Percentiles rank a stretch among this genome's conserved stretches.
phyloP scores from a whole-genome alignment of 2,113 vertebrate genomes.

The Myotis brandtii region DNA sequence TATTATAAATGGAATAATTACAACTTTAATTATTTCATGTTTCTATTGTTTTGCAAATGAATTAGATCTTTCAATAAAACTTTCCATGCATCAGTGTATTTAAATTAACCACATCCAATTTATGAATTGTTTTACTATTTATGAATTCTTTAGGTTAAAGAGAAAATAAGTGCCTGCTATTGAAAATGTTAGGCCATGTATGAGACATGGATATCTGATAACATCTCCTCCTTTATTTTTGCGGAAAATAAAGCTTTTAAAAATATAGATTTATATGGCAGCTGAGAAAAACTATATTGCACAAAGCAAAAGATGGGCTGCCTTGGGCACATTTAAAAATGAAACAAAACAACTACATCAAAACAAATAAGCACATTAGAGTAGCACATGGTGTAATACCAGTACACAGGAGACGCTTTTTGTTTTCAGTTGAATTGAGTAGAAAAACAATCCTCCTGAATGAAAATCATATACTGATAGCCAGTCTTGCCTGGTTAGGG shows the following conservation, averaged over 20 bases:
- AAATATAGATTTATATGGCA: background rate
- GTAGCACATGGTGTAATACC: background rate
- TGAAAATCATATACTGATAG: background rate
- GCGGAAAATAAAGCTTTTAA: background rate
- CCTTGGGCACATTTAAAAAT: conserved; percentile 1
- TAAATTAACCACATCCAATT: conserved; percentile 13
- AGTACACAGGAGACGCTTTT: background rate
- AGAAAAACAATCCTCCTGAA: background rate
- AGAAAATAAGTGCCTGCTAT: conserved; percentile 17
- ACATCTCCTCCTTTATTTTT: conserved; percentile 21
- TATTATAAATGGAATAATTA: conserved; percentile 16
- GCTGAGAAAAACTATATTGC: background rate
- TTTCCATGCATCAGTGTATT: background rate
- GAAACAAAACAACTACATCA: background rate
- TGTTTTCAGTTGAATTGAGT: conserved; percentile 7
- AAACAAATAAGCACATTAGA: background rate
- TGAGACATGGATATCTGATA: background rate
- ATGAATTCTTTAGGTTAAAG: conserved; percentile 2
- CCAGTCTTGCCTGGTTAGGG: conserved; percentile 21
- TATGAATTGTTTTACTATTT: conserved; percentile 46
- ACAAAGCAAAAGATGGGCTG: background rate
- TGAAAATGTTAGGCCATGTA: background rate
- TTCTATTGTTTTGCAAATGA: conserved; percentile 32
- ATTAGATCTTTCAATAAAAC: conserved; percentile 34
- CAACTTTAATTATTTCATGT: background rate